Conservation (phyloP, 1,140 invertebrate species). For the Ladona fulva region DNA sequence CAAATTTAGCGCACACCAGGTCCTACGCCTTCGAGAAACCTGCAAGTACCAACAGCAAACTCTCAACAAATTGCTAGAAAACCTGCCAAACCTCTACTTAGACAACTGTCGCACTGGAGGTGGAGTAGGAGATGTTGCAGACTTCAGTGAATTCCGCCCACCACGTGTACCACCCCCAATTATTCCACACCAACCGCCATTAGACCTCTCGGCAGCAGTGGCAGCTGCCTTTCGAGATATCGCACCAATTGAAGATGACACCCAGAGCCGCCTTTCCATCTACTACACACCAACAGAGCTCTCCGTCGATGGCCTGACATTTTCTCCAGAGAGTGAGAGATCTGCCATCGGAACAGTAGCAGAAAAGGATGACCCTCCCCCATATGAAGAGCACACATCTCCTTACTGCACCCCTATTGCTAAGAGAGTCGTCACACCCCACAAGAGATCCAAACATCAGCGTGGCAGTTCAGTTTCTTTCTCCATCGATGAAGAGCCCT, state of each 20-base stretch:
- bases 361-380: not conserved
- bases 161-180: constrained; percentile 45
- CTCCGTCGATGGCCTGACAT: constrained; percentile 19
- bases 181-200: constrained; percentile 49
- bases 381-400: constrained; percentile 18
- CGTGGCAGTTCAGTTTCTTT: not conserved
- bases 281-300: constrained; percentile 72
- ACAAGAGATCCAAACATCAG: not conserved
- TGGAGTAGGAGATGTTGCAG: constrained; percentile 62
- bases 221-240: constrained; percentile 32
- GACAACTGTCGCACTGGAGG: constrained; percentile 85
- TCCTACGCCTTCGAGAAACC: constrained; percentile 75
- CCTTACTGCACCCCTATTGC: constrained; percentile 19
- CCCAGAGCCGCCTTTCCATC: constrained; percentile 55
- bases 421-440: not conserved
- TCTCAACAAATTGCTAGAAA: constrained; percentile 87
- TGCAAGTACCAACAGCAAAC: constrained; percentile 94
- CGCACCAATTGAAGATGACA: constrained; percentile 30
- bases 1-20: constrained; percentile 88
- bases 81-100: constrained; percentile 83
- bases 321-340: constrained; percentile 17
- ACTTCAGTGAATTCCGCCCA: constrained; percentile 44
- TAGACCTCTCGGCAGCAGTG: constrained; percentile 35
- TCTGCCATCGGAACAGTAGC: not conserved
- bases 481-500: constrained; percentile 17